Percentiles rank a stretch among this genome's conserved stretches.
Conservation (phyloP, 2,888 invertebrate genomes). For the Ischnus inquisitorius region DNA sequence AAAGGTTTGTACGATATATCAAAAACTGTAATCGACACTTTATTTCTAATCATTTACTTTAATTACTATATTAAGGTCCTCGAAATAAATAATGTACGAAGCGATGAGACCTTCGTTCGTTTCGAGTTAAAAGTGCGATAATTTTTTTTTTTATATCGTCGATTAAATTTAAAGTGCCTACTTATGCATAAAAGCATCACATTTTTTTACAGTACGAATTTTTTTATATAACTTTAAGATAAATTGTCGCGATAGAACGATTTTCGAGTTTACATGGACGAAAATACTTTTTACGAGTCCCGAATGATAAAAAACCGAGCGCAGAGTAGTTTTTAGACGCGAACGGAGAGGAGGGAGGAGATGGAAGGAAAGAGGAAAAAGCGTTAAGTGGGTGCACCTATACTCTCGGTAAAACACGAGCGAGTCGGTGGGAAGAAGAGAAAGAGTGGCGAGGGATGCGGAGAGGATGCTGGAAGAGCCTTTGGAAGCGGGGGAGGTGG, state of each 20-base stretch:
- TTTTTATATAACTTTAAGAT: not conserved
- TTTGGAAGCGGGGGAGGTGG: constrained; percentile 73
- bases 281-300: not conserved
- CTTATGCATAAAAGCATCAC: too few relatives aligned
- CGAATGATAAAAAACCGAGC: not conserved
- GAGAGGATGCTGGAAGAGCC: constrained; percentile 67
- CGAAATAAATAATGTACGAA: too few relatives aligned
- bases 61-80: too few relatives aligned
- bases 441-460: constrained; percentile 58
- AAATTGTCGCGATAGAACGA: not conserved
- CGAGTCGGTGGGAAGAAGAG: constrained; percentile 25
- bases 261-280: too few relatives aligned
- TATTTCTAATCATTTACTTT: too few relatives aligned
- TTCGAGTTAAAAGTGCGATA: too few relatives aligned
- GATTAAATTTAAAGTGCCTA: too few relatives aligned
- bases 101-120: too few relatives aligned
- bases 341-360: constrained; percentile 67
- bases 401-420: constrained; percentile 79
- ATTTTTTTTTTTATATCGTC: too few relatives aligned
- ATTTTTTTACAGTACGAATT: too few relatives aligned
- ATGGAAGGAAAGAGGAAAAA: constrained; percentile 71
- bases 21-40: too few relatives aligned
- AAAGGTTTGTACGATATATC: too few relatives aligned
- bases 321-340: constrained; percentile 43
- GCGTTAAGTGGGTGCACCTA: constrained; percentile 82